Evolutionary conservation across 2,888 invertebrate species (phyloP).

Genomic region (Sicus ferrugineus): DNA sequence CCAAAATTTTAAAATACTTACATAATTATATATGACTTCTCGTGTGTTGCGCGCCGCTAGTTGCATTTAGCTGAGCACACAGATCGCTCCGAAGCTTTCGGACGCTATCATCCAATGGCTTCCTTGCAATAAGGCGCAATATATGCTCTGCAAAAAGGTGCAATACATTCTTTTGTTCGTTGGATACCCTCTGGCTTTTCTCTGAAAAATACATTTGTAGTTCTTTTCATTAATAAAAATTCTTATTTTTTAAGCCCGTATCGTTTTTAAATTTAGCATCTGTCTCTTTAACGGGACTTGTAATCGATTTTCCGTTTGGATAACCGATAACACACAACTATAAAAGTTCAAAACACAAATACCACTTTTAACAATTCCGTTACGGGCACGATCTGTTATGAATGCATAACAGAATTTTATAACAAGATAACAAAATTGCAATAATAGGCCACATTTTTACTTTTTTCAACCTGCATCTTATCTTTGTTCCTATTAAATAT

Average conservation of each 20-base stretch:
- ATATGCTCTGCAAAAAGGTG: not conserved
- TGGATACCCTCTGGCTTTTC: not conserved
- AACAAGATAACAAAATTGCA: not conserved
- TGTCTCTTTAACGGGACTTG: not conserved
- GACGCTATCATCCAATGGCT: not conserved
- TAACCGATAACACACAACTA: not conserved
- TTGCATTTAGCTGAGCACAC: not conserved
- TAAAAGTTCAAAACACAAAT: slow-evolving; percentile 6
- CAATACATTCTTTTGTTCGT: not conserved
- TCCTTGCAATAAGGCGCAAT: not conserved
- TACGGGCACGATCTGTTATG: not conserved
- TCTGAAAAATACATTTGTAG: not conserved
- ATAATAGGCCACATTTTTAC: not conserved
- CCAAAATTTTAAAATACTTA: too few species aligned
- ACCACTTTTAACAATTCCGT: not conserved
- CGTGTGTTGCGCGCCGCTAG: not conserved
- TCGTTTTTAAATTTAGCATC: not conserved
- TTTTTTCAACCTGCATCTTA: slow-evolving; percentile 18
- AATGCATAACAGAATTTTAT: not conserved
- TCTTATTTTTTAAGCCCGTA: not conserved
- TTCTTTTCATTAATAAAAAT: not conserved
- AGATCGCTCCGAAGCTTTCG: not conserved
- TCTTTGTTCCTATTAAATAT: not conserved
- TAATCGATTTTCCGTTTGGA: slow-evolving; percentile 6
- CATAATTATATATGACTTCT: too few species aligned